Base-by-base conservation (phyloP, 2,113 vertebrate species). In the Erpornis zantholeuca region DNA sequence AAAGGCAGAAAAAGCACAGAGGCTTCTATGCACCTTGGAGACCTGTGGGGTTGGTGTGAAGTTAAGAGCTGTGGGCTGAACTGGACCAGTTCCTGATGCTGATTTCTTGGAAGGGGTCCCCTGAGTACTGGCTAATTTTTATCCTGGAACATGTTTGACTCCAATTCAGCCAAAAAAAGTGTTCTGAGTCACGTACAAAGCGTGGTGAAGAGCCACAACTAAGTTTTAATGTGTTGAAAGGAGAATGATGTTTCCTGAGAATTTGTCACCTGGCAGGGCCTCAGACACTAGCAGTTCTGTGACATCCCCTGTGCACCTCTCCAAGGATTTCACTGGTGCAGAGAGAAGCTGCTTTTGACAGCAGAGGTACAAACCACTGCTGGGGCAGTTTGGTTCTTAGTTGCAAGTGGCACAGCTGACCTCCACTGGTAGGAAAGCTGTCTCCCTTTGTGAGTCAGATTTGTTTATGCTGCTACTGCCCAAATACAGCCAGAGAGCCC, bases 401-500 rank as follows among this genome's bases (percentile, higher is more conserved):
- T 7, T 59, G 17, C 52, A 47, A 12, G 36, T 5, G 1, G 38
- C 38, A 11, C 16, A 42, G 75, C 25, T 3, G 2, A 7, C 28
- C 23, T 47, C 5, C 50, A 13, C n/a, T 5, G 45, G 36, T 3
- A 28, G 2, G 23, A 52, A 35, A 42, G 66, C 47, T 12, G 23
- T 49, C 8, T 40, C 18, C 4, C 42, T 47, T 36, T 27, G 52
- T 35, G 38, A 13, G 53, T 88, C n/a, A 2, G 28, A 3, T 52
- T 38, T 33, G 4, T 68, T 54, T 33, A 0, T 23, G 33, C 40
- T 66, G 36, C 54, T 33, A 0, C 12, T 40, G 88, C 61, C 78
- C 68, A 5, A 36, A 24, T 0, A 2, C 17, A 65, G 68, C 33
- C 11, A 2, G 35, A 38, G 50, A 3, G 31, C 36, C 2, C 21